phyloP scores from a whole-genome alignment of 2,113 vertebrate species.

The Epinephelus lanceolatus region DNA sequence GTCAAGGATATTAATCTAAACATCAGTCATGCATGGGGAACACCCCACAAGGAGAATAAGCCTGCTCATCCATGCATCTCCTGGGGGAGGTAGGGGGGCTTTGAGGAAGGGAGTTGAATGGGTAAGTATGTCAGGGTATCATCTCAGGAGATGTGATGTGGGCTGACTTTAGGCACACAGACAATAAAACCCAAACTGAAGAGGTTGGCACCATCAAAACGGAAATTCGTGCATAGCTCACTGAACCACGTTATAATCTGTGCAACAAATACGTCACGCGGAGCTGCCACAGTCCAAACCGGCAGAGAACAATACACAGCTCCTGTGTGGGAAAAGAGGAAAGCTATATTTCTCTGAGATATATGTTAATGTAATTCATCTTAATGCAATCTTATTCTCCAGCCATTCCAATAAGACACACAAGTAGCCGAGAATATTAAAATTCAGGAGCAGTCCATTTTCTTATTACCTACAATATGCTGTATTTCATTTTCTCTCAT shows the following conservation, averaged over 20 bases:
- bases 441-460: constrained; percentile 54
- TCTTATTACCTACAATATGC: constrained; percentile 55
- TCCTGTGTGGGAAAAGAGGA: constrained; percentile 24
- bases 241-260: constrained; percentile 55
- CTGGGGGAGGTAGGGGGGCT: constrained; percentile 49
- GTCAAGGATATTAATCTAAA: constrained; percentile 81
- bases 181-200: constrained; percentile 60
- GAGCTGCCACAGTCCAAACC: constrained; percentile 54
- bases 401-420: constrained; percentile 47
- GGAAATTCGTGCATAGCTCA: constrained; percentile 43
- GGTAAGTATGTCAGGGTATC: constrained; percentile 64
- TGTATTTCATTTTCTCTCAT: constrained; percentile 56
- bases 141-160: constrained; percentile 65
- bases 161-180: constrained; percentile 64
- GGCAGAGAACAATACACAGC: constrained; percentile 34
- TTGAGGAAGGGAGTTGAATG: constrained; percentile 49
- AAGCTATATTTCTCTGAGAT: constrained; percentile 17
- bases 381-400: constrained; percentile 54
- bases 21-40: constrained; percentile 83
- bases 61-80: constrained; percentile 79
- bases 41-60: constrained; percentile 81
- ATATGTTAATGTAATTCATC: constrained; percentile 63
- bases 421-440: constrained; percentile 40
- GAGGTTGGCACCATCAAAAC: constrained; percentile 61
- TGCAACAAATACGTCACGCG: constrained; percentile 36